phyloP scores from a whole-genome alignment of 2,113 vertebrate genomes.

The Diphyllodes magnificus region DNA sequence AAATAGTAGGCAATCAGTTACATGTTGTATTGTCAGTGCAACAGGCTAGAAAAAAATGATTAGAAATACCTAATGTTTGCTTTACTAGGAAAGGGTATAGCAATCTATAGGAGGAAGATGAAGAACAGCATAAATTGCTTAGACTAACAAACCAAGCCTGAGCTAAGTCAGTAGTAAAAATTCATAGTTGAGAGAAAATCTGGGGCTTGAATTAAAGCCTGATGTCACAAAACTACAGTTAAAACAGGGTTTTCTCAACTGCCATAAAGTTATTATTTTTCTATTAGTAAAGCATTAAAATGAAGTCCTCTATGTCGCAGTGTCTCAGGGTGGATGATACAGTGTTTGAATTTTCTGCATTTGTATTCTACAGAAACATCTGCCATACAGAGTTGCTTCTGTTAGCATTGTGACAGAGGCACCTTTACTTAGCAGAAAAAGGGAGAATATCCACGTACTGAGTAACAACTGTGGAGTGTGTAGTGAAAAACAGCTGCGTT shows the following conservation, averaged over 20 bases:
- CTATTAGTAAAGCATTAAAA: not conserved
- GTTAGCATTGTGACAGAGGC: not conserved
- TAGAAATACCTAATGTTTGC: not conserved
- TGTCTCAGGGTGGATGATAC: fast-evolving
- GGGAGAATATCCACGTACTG: not conserved
- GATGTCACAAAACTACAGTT: not conserved
- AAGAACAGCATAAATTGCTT: not conserved
- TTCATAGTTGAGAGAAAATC: not conserved
- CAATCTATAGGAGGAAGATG: not conserved
- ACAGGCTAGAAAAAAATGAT: not conserved
- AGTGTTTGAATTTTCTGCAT: not conserved
- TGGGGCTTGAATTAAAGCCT: not conserved
- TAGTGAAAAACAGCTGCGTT: not conserved
- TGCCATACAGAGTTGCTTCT: not conserved
- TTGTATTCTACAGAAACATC: not conserved
- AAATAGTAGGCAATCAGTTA: not conserved
- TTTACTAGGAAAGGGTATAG: not conserved
- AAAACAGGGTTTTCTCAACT: not conserved
- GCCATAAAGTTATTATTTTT: not conserved
- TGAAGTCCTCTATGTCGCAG: fast-evolving
- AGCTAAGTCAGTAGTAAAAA: not conserved
- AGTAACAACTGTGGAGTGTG: too few species aligned
- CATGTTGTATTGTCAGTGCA: not conserved
- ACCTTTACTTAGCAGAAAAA: not conserved
- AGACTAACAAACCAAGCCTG: not conserved